Evolutionary conservation across 2,113 vertebrate species (phyloP).

Genomic region (Oxygymnocypris stewartii): DNA sequence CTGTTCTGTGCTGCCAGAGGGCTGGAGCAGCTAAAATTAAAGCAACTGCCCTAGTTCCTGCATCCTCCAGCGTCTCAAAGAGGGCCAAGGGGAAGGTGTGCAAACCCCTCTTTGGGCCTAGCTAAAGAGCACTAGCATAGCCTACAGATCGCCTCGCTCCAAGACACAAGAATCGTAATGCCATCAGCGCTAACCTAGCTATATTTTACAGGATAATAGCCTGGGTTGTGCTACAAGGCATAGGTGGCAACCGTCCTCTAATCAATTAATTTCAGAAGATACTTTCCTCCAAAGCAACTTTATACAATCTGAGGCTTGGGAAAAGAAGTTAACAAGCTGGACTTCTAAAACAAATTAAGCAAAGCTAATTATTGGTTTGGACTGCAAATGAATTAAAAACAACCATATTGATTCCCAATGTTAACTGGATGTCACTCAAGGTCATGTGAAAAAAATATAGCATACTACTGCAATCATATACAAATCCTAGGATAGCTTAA

Average conservation of each 20-base stretch:
- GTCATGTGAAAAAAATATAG: neutral
- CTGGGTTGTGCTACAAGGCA: neutral
- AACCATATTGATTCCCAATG: neutral
- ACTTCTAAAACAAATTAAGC: neutral
- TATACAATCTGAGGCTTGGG: neutral
- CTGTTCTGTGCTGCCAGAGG: conserved; percentile 68
- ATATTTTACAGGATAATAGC: neutral
- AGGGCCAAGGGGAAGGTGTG: conserved; percentile 53
- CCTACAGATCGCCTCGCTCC: neutral
- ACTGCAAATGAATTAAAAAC: neutral
- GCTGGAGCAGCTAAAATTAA: conserved; percentile 76
- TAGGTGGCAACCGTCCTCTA: neutral
- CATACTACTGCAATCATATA: neutral
- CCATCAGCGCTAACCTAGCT: neutral
- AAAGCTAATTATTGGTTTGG: neutral
- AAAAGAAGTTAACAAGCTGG: neutral
- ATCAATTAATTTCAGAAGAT: neutral
- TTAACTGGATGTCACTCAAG: neutral
- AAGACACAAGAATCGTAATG: neutral
- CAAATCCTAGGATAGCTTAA: neutral
- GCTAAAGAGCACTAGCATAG: neutral
- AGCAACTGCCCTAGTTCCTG: conserved; percentile 72
- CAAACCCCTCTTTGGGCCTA: conserved; percentile 26
- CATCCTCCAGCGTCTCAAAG: conserved; percentile 64
- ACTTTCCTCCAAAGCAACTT: neutral